phyloP scores from a whole-genome alignment of 1,140 invertebrate genomes.

The Ips typographus region DNA sequence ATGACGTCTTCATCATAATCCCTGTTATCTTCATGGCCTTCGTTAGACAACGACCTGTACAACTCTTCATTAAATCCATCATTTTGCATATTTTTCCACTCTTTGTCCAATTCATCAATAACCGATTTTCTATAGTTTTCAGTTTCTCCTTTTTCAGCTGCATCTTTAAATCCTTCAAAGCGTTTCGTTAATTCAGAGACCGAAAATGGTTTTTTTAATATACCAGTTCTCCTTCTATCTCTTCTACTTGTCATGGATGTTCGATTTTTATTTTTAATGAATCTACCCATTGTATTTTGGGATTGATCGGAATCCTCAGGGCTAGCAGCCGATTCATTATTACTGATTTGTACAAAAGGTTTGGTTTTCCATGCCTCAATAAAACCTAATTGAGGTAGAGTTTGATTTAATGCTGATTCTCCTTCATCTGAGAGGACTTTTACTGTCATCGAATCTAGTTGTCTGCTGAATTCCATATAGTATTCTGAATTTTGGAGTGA shows the following conservation, averaged over 20 bases:
- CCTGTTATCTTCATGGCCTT: slow-evolving; percentile 27
- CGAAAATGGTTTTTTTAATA: slow-evolving; percentile 1
- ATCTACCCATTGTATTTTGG: slow-evolving; percentile 6
- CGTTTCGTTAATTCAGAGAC: slow-evolving; percentile 18
- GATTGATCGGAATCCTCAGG: background rate
- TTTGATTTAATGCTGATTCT: background rate
- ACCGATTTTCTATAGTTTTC: slow-evolving; percentile 29
- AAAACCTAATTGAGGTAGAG: background rate
- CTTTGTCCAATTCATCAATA: slow-evolving; percentile 31
- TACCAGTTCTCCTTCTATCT: slow-evolving; percentile 2
- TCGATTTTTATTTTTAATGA: background rate
- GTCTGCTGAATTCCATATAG: background rate
- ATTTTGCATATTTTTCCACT: slow-evolving; percentile 29
- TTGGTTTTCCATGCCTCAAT: slow-evolving; percentile 6
- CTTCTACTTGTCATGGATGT: background rate
- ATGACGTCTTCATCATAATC: background rate
- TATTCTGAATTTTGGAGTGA: background rate
- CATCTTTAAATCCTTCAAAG: slow-evolving; percentile 32
- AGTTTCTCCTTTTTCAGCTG: slow-evolving; percentile 30
- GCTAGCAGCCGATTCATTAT: too few relatives aligned
- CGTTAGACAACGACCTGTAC: slow-evolving; percentile 24
- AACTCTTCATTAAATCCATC: slow-evolving; percentile 35
- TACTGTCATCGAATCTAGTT: background rate
- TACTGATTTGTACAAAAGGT: background rate
- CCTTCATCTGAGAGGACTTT: background rate